Conservation (phyloP, 2,797 vertebrate species). For the Anas bernieri region DNA sequence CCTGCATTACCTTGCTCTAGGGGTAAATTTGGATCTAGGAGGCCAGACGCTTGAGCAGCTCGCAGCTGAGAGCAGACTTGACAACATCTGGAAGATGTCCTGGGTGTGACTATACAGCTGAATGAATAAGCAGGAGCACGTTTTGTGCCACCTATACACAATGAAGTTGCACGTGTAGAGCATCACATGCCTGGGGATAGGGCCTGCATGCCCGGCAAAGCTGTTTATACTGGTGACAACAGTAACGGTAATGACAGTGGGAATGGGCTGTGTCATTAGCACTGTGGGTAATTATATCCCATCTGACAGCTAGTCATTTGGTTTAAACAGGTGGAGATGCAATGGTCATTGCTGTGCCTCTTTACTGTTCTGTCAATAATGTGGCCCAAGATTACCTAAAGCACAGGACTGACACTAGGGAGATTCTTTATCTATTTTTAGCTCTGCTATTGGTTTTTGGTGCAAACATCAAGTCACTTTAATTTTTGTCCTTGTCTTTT, state of each 20-base stretch:
- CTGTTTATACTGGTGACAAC: background rate
- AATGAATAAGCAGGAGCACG: background rate
- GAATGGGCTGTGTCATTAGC: background rate
- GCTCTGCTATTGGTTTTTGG: background rate
- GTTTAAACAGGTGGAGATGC: background rate
- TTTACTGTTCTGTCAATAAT: background rate
- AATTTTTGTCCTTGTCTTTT: background rate
- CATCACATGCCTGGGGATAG: background rate
- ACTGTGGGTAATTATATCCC: background rate
- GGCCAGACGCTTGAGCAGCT: background rate
- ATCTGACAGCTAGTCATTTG: slow-evolving; percentile 1
- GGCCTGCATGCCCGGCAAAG: background rate
- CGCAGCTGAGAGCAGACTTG: background rate
- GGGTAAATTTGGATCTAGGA: background rate
- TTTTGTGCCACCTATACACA: background rate
- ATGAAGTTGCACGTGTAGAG: background rate
- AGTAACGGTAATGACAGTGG: background rate
- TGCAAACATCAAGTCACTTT: background rate
- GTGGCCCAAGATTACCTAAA: background rate
- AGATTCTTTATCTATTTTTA: background rate
- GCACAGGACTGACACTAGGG: background rate
- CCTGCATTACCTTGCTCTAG: background rate
- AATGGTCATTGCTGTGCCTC: background rate
- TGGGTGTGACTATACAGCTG: background rate
- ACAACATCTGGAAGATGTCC: background rate